Evolutionary conservation across 37 sponge, comb jelly and placozoan genomes (phyloP), one percentile per base, ranked within the genome.

Genomic region (Beroe forskalii): DNA sequence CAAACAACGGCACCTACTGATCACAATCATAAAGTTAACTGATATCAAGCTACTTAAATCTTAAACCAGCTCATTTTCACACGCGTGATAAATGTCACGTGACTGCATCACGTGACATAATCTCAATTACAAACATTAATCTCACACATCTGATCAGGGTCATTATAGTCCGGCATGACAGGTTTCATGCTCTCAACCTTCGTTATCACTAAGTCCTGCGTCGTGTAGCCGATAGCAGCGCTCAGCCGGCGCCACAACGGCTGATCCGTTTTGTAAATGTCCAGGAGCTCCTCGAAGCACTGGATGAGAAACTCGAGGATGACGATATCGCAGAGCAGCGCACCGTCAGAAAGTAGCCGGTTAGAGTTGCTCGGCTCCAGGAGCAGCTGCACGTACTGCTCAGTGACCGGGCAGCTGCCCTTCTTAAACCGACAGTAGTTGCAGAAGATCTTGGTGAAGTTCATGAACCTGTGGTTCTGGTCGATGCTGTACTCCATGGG

Each of bases 391-490:
- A 72, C 19, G 31, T 38, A 37, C 40, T 72, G 38, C 75, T 72
- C 75, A 4, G 33, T 32, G 32, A 30, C 32, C 8, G 22, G 38
- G 75, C 20, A 19, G 40, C 14, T 72, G 3, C 75, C 75, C 6
- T 30, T 35, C 38, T 32, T 72, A 20, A 72, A 20, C 75, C 40
- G 38, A 22, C 28, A 35, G 75, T 72, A 72, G 75, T 72, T 72
- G 75, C 75, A 72, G 75, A 72, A 72, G 6, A 72, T 37, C 75
- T 72, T 72, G 40, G 75, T 72, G 75, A 72, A 72, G 32, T 32
- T 30, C 75, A 72, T 72, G 75, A 35, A 72, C 39, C 75, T 27
- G 20, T 32, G 38, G 75, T 72, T 19, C 8, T 37, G 28, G 40
- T 72, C 75, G 40, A 72, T 32, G 40, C 40, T 72, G 75, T 32